Evolutionary conservation across 2,888 invertebrate genomes (phyloP).

Genomic region (Axea sp.): DNA sequence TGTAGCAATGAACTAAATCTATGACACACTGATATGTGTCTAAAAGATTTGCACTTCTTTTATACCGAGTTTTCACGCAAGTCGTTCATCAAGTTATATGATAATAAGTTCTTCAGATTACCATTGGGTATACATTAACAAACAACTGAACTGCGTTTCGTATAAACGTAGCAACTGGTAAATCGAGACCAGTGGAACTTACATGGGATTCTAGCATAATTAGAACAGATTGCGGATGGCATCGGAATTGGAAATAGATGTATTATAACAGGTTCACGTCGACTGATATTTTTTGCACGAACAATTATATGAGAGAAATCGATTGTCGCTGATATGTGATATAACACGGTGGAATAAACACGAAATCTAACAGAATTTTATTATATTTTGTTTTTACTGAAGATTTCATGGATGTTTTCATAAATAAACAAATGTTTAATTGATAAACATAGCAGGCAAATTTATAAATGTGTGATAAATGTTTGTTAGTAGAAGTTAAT

Average conservation of each 20-base stretch:
- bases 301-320: slow-evolving; percentile 40
- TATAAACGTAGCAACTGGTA: slow-evolving; percentile 50
- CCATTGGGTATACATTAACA: background rate
- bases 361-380: slow-evolving; percentile 7
- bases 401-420: no score
- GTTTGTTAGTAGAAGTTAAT: no score
- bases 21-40: slow-evolving; percentile 47
- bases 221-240: slow-evolving; percentile 36
- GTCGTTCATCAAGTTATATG: slow-evolving; percentile 41
- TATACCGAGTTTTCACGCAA: slow-evolving; percentile 42
- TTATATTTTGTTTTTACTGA: no score
- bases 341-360: slow-evolving; percentile 20
- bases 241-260: slow-evolving; percentile 39
- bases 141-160: slow-evolving; percentile 6
- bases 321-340: slow-evolving; percentile 26
- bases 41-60: slow-evolving; percentile 43
- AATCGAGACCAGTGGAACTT: slow-evolving; percentile 40
- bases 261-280: slow-evolving; percentile 40
- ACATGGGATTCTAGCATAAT: slow-evolving; percentile 43
- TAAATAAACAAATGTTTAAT: no score
- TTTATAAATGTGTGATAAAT: no score
- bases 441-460: no score
- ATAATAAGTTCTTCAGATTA: slow-evolving; percentile 21
- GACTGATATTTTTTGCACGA: slow-evolving; percentile 28
- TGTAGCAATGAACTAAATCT: slow-evolving; percentile 35